A percentile compares a stretch with the other conserved stretches of the same genome.
Conservation (phyloP, 2,113 vertebrate species). For the Antechinus stuartii region DNA sequence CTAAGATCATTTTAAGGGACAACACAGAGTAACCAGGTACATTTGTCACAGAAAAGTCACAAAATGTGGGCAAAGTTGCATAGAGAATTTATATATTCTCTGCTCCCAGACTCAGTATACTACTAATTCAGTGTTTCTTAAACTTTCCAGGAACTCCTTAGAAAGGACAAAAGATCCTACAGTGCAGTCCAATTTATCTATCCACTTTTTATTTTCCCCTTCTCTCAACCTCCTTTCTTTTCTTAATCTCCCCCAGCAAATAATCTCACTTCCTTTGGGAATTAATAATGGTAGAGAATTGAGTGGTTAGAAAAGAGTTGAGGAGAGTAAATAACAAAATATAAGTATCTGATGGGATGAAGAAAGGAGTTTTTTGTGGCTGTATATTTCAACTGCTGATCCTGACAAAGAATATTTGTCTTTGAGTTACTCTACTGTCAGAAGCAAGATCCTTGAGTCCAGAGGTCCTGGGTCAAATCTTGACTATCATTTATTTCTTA, state of each 20-base stretch:
- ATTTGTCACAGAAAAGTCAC: not conserved
- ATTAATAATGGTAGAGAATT: not conserved
- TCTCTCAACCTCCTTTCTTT: not conserved
- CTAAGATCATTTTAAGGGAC: not conserved
- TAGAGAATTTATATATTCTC: not conserved
- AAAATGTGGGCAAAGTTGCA: not conserved
- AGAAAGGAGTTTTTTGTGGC: not conserved
- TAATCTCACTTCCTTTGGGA: not conserved
- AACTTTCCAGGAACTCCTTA: constrained; percentile 8
- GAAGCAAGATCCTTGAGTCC: not conserved
- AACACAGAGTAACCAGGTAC: not conserved
- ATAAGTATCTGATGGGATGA: not conserved
- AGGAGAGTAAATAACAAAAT: not conserved
- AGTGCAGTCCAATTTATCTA: not conserved
- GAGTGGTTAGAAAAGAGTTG: not conserved
- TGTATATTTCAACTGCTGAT: not conserved
- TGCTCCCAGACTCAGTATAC: not conserved
- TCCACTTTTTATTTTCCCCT: not conserved
- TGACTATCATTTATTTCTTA: not conserved
- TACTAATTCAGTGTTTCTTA: constrained; percentile 5
- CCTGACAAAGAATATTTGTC: not conserved
- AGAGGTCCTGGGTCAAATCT: not conserved
- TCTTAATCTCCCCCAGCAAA: not conserved
- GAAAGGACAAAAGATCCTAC: constrained; percentile 21
- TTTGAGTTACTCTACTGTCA: not conserved